Conservation (phyloP, 2,888 invertebrate genomes). For the Conistra vaccinii region DNA sequence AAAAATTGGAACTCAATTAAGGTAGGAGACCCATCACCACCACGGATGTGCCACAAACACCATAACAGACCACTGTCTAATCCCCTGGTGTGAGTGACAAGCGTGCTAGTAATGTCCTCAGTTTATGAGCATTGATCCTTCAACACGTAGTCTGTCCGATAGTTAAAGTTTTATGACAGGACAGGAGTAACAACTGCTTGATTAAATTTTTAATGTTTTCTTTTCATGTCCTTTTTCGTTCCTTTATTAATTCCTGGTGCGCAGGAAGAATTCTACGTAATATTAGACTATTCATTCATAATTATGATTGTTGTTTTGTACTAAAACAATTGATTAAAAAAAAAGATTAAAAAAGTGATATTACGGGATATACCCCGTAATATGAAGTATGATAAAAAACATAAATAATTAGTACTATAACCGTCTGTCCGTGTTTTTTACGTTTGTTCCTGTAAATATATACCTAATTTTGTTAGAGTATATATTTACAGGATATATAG, state of each 20-base stretch:
- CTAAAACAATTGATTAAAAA: background rate
- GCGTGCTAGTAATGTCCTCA: constrained; percentile 22
- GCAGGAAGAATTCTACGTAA: background rate
- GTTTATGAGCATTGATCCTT: constrained; percentile 48
- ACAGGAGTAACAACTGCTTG: constrained; percentile 26
- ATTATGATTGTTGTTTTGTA: background rate
- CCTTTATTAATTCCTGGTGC: constrained; percentile 8
- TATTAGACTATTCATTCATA: background rate
- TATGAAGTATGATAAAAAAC: too few species aligned
- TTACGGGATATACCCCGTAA: too few species aligned
- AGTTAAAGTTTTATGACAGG: constrained; percentile 52
- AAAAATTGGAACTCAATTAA: background rate
- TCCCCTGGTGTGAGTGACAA: background rate
- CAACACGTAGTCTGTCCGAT: constrained; percentile 36
- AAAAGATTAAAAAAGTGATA: background rate
- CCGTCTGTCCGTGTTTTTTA: too few species aligned
- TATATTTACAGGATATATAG: too few species aligned
- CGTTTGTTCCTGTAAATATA: too few species aligned
- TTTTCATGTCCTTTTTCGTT: constrained; percentile 20
- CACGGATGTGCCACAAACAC: background rate
- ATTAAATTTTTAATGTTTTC: constrained; percentile 51
- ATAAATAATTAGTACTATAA: background rate
- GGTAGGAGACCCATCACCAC: background rate
- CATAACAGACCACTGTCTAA: background rate
- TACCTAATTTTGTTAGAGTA: too few species aligned